A percentile compares a stretch with the other conserved stretches of the same genome.
Evolutionary conservation across 2,888 invertebrate genomes (phyloP).

Genomic region (Creontiades dilutus): DNA sequence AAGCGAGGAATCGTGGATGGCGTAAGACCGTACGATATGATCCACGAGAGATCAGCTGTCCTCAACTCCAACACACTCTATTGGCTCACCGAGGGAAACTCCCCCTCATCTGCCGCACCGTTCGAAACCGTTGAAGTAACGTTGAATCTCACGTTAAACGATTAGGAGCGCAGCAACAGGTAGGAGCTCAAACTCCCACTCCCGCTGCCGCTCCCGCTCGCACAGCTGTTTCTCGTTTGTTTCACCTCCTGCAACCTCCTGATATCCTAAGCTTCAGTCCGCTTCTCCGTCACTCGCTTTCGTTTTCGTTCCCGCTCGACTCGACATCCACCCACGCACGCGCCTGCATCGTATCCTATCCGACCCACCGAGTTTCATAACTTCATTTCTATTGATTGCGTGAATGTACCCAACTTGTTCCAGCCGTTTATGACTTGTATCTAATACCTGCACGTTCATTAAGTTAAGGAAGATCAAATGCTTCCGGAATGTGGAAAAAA

Average conservation of each 20-base stretch:
- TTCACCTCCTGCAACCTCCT: not conserved
- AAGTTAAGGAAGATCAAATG: too few relatives aligned
- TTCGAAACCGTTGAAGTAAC: slow-evolving; percentile 56
- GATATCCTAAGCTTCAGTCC: not conserved
- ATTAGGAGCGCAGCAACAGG: not conserved
- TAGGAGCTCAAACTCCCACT: not conserved
- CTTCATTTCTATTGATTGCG: not conserved
- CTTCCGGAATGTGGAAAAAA: too few relatives aligned
- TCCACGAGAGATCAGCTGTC: not conserved
- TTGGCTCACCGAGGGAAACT: not conserved
- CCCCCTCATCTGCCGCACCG: not conserved
- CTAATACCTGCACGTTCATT: not conserved
- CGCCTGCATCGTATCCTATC: not conserved
- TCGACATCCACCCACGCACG: not conserved
- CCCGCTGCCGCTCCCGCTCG: not conserved
- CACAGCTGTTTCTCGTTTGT: not conserved
- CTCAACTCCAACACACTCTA: slow-evolving; percentile 25
- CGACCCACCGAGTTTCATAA: not conserved
- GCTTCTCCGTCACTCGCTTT: slow-evolving; percentile 44
- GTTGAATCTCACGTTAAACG: slow-evolving; percentile 45
- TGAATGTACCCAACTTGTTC: not conserved
- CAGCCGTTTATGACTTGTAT: not conserved
- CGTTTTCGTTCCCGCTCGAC: slow-evolving; percentile 12
- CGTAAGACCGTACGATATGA: too few relatives aligned
- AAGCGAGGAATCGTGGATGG: too few relatives aligned